A percentile compares a stretch with the other conserved stretches of the same genome.
Conservation (phyloP, 2,797 vertebrate genomes). For the Xerus rutilus region DNA sequence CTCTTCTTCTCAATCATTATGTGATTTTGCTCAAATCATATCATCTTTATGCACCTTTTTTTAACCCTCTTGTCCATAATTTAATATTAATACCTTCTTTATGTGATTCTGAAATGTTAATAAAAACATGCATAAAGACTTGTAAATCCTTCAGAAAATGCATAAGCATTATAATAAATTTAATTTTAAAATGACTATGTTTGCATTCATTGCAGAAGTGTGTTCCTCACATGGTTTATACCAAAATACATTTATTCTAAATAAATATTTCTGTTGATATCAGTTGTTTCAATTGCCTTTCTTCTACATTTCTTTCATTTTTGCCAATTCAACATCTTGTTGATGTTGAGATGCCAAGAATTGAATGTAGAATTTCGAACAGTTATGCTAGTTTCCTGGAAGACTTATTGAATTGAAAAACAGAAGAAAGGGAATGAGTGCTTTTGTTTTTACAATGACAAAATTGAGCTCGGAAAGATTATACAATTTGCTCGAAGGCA, state of each 20-base stretch:
- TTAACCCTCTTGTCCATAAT: not conserved
- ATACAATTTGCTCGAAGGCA: not conserved
- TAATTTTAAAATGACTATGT: slow-evolving; percentile 16
- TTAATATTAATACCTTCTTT: not conserved
- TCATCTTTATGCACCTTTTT: not conserved
- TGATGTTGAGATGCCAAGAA: slow-evolving; percentile 43
- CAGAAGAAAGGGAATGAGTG: not conserved
- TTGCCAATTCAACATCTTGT: slow-evolving; percentile 46
- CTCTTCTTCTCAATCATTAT: not conserved
- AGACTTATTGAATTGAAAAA: not conserved
- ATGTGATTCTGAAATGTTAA: not conserved
- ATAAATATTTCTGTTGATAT: slow-evolving; percentile 42
- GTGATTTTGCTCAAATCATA: not conserved
- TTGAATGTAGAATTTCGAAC: slow-evolving; percentile 34
- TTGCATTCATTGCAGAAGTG: not conserved
- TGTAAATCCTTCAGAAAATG: slow-evolving; percentile 14
- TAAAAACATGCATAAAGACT: slow-evolving; percentile 9
- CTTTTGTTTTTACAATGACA: slow-evolving; percentile 29
- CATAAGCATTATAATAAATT: not conserved
- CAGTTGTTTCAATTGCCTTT: slow-evolving; percentile 32
- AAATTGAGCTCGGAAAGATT: slow-evolving; percentile 19
- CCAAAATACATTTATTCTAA: slow-evolving; percentile 21
- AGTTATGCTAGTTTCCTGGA: slow-evolving; percentile 8
- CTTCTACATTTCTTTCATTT: slow-evolving; percentile 52
- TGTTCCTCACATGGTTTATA: not conserved